Evolutionary conservation across 2,113 vertebrate genomes (phyloP), one percentile per base, ranked within the genome.

Genomic region (Nibea coibor): DNA sequence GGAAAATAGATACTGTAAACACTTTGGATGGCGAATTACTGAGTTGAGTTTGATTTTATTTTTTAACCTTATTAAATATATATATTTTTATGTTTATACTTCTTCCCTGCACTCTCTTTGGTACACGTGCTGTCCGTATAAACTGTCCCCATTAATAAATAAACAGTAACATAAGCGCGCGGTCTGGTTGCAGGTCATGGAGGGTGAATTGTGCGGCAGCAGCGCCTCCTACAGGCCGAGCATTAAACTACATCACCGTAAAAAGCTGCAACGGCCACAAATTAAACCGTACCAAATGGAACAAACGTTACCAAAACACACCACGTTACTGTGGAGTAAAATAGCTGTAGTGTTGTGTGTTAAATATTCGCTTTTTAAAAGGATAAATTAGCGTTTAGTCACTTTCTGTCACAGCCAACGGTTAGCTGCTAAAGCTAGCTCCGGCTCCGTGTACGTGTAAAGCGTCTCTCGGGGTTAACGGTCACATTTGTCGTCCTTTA

Each of bases 201-300:
- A 39, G 35, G 35, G 35, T 39, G 35, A 39, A 51, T 1, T 22
- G 15, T 68, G 53, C 4, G 10, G 0, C 64, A 47, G 15, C 53
- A 85, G 77, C 77, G 48, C 80, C 82, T 0, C 63, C 75, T 78
- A 39, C 50, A 31, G 82, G 0, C 7, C 14, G 19, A 5, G 57
- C 7, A 12, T 3, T 7, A 14, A 63, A 85, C n/a, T 81, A 61
- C 81, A 80, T 1, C 3, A 3, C 0, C 12, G 19, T 22, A 51
- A 50, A 48, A 35, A 2, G 4, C 10, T 20, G 4, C 3, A 47
- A 10, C n/a, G 22, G 31, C 10, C 10, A 39, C 17, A 19, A 17
- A 4, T 62, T 0, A 16, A 51, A 15, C 4, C 15, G 50, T 3
- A 42, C 2, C 0, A 28, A 26, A 58, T 22, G 2, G 2, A 31